Evolutionary conservation across 92 coral and sea anemone genomes (phyloP), one percentile per base, ranked within the genome.

Genomic region (Montipora capitata): DNA sequence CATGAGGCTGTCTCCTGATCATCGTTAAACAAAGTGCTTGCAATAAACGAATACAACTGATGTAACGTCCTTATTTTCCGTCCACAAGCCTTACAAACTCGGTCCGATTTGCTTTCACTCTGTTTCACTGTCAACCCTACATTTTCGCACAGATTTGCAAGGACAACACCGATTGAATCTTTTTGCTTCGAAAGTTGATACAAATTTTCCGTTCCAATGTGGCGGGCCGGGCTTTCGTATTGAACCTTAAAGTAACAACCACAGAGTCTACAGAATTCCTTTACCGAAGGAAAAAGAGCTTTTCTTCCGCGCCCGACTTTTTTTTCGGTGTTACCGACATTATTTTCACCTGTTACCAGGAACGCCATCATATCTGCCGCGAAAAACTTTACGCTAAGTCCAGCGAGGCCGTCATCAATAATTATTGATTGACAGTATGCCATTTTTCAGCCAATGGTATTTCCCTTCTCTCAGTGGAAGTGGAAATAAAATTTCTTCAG

Each of bases 51-150:
- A 39, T 38, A 17, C 41, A 78, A 45, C 82, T 78, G 17, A 43
- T 54, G 18, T 58, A 59, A 73, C 4, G 81, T 80, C 61, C 83
- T 42, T 4, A 81, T 44, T 72, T 88, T 88, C 13, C 87, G 52
- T 16, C 80, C 82, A 65, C 91, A 81, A 72, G 78, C 71, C 27
- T 74, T 58, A 70, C 88, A 88, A 51, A 88, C 74, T 0, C 84
- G 84, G 54, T n/a, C 54, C 18, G 79, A 74, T 10, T 15, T 17
- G 18, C 7, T 6, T 14, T 72, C n/a, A 5, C 62, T 62, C 13
- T 57, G 44, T 11, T 39, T 52, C 7, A 87, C 3, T 12, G 38
- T 54, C 41, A 87, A 40, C 10, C 91, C 91, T 4, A 68, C 77
- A 7, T 44, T 77, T 68, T 11, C 2, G 54, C 84, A 77, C 68